Evolutionary conservation across 2,888 invertebrate species (phyloP), one percentile per base, ranked within the genome.

Genomic region (Microchrysa polita): DNA sequence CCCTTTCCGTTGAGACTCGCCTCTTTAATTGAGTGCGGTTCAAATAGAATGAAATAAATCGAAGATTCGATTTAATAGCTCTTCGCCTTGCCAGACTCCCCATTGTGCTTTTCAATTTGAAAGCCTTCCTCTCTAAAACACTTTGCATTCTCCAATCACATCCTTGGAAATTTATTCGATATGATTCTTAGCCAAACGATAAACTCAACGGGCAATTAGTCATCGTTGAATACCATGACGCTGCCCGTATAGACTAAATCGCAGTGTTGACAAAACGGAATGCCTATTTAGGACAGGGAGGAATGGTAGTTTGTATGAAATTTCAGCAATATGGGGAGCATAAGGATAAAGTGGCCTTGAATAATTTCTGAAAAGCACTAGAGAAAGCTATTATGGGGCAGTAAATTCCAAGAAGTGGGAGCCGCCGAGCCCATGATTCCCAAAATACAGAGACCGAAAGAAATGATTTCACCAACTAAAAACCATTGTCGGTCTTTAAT

Each of bases 151-250:
- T 34, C 42, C 18, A 65, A 22, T 65, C 48, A 65, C 65, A 12
- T 65, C 34, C 34, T 16, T 20, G 22, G 44, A 65, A 65, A 65
- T 65, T 65, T 65, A 65, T 65, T 65, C 65, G 65, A 65, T 48
- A 65, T 65, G 65, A 65, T 65, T 65, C 65, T 48, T 48, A 65
- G 23, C 65, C 48, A 65, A 65, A 65, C 65, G 65, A 65, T 65
- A 48, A 65, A 48, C 65, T 65, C 44, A 65, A 22, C 20, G 44
- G 18, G 22, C 44, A 65, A 65, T 65, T 65, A 65, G 65, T 65
- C 65, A 65, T 65, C 65, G 65, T 44, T 48, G 65, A 65, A 22
- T 65, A 34, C 27, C 65, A 2, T n/a, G 12, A 16, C 55, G 65
- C 14, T 48, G 20, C 20, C 42, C 9, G n/a, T 22, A 20, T 10